Conservation (phyloP, 2,797 vertebrate genomes). For the Prunella strophiata region DNA sequence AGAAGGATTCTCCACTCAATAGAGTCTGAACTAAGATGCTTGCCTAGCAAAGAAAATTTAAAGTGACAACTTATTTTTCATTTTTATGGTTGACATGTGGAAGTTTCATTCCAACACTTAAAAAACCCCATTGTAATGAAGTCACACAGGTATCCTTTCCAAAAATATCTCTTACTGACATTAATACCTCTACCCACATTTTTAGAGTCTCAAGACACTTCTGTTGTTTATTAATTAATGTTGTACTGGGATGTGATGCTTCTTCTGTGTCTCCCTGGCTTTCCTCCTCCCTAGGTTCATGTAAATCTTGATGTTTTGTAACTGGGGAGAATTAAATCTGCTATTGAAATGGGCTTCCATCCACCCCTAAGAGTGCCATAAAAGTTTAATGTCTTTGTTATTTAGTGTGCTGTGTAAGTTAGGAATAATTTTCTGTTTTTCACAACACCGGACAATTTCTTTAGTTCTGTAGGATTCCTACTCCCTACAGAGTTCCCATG, state of each 20-base stretch:
- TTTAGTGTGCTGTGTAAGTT: constrained; percentile 50
- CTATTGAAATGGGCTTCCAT: constrained; percentile 57
- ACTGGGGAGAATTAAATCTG: constrained; percentile 56
- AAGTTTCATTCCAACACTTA: constrained; percentile 44
- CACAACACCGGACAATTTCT: not conserved
- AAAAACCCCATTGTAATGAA: not conserved
- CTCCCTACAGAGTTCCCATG: constrained; percentile 33
- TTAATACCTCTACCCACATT: constrained; percentile 20
- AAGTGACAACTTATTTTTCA: constrained; percentile 44
- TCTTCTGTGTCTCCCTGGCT: not conserved
- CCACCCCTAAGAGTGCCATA: constrained; percentile 56
- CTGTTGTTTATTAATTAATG: constrained; percentile 59
- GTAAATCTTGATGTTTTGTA: constrained; percentile 69
- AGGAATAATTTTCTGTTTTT: constrained; percentile 45
- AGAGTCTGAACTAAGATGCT: not conserved
- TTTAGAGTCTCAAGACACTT: constrained; percentile 6
- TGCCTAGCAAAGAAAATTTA: not conserved
- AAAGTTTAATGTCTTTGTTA: constrained; percentile 68
- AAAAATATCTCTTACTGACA: constrained; percentile 33
- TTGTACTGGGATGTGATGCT: not conserved
- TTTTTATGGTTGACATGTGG: constrained; percentile 56
- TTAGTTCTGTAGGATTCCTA: constrained; percentile 29
- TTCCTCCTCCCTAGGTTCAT: not conserved
- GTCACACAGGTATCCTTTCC: constrained; percentile 25
- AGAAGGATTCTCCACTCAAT: not conserved